Percentiles rank a stretch among this genome's conserved stretches.
phyloP scores from a whole-genome alignment of 2,888 invertebrate species.

The Eupithecia pulchellata region DNA sequence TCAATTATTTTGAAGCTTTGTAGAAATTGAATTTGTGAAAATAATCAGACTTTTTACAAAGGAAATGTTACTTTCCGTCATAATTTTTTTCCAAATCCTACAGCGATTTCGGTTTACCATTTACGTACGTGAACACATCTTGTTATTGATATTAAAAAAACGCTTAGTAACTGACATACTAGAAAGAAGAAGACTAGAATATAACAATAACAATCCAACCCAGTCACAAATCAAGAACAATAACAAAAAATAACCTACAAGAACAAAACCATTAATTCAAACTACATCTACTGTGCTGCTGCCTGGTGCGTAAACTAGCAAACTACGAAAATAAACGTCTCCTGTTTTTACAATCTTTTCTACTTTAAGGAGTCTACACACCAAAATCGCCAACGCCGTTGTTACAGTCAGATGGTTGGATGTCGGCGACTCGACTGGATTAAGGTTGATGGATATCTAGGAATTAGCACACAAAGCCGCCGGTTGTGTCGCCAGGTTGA shows the following conservation, averaged over 20 bases:
- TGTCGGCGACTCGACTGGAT: neutral
- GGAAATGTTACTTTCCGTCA: too few relatives aligned
- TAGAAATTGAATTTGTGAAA: neutral
- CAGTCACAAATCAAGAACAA: neutral
- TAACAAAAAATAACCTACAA: neutral
- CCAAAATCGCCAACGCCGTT: neutral
- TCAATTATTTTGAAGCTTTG: neutral
- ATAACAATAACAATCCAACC: neutral
- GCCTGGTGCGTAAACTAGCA: neutral
- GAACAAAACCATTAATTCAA: neutral
- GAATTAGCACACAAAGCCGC: neutral
- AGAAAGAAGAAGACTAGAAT: too few relatives aligned
- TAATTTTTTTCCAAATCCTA: neutral
- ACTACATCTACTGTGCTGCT: slow-evolving; percentile 3
- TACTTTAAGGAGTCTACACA: neutral
- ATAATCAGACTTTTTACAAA: too few relatives aligned
- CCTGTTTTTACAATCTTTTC: neutral
- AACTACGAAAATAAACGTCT: neutral
- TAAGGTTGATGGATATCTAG: neutral
- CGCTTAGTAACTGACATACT: neutral
- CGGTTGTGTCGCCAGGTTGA: neutral
- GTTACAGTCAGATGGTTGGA: neutral
- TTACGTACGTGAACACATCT: neutral
- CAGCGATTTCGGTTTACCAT: neutral
- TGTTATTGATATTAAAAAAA: neutral